phyloP scores from a whole-genome alignment of 1,140 invertebrate genomes.

The Cotesia vestalis region DNA sequence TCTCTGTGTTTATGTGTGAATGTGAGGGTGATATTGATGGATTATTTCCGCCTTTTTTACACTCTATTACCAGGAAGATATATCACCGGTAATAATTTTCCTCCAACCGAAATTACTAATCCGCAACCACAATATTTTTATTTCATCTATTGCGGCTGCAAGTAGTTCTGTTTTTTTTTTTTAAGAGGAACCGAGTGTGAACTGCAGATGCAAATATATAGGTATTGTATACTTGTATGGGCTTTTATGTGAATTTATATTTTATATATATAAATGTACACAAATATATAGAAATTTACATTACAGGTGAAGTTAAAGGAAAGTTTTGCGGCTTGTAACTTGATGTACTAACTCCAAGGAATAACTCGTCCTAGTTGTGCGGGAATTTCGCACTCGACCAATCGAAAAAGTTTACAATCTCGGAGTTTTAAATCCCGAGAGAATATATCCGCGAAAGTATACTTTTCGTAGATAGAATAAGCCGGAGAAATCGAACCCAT shows the following conservation, averaged over 20 bases:
- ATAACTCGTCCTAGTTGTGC: conserved; percentile 32
- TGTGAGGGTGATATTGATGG: no score
- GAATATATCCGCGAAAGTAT: conserved; percentile 11
- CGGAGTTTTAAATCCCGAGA: conserved; percentile 14
- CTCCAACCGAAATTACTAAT: no score
- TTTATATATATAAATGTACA: neutral
- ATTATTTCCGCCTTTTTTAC: no score
- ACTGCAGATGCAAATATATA: conserved; percentile 3
- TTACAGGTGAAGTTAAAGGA: conserved; percentile 30
- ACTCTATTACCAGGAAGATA: no score
- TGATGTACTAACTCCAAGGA: conserved; percentile 26
- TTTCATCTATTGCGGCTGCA: no score
- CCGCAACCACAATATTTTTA: no score
- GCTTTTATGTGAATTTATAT: neutral
- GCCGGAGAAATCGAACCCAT: neutral
- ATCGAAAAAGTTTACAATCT: conserved; percentile 35
- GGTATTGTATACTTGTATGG: neutral
- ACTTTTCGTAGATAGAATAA: conserved; percentile 6
- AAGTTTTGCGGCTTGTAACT: conserved; percentile 38
- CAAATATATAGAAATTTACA: conserved; percentile 34
- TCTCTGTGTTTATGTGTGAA: no score
- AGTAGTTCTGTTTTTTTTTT: no score
- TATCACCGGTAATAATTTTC: no score
- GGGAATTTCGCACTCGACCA: conserved; percentile 13
- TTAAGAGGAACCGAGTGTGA: no score